A percentile compares a stretch with the other conserved stretches of the same genome.
Conservation (phyloP, 92 coral and sea anemone genomes). For the Paramuricea clavata region DNA sequence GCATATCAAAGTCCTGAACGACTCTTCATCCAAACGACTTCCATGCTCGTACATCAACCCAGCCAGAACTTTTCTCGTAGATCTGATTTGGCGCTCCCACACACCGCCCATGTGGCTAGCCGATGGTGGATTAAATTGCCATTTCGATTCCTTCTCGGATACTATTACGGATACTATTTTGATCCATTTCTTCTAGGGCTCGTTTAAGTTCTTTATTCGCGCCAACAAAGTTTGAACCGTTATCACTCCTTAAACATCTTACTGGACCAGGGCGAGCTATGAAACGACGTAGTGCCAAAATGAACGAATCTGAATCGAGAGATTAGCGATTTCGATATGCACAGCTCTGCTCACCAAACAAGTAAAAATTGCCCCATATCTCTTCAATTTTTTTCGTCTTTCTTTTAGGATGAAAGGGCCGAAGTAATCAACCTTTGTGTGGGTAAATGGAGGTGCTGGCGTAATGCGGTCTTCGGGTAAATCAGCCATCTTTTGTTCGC, state of each 20-base stretch:
- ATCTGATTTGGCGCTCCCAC: conserved; percentile 67
- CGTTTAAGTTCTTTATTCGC: conserved; percentile 59
- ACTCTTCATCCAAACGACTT: conserved; percentile 65
- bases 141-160: conserved; percentile 60
- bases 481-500: conserved; percentile 75
- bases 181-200: conserved; percentile 69
- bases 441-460: conserved; percentile 74
- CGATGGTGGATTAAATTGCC: conserved; percentile 67
- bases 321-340: conserved; percentile 70
- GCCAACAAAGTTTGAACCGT: conserved; percentile 70
- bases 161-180: conserved; percentile 48
- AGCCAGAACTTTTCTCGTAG: conserved; percentile 57
- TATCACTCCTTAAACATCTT: conserved; percentile 62
- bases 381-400: conserved; percentile 62
- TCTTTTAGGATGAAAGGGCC: conserved; percentile 64
- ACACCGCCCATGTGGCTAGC: conserved; percentile 74
- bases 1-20: conserved; percentile 62
- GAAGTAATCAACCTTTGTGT: conserved; percentile 70
- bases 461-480: conserved; percentile 65
- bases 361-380: conserved; percentile 69
- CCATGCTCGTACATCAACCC: conserved; percentile 64
- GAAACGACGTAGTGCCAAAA: too few species aligned
- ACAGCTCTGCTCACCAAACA: conserved; percentile 73
- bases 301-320: conserved; percentile 65
- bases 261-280: conserved; percentile 71